These are phyloP conservation scores for Aselliscus stoliczkanus DNA, from an alignment of 2,797 vertebrate genomes.

Conservation along the genomic window DNA sequence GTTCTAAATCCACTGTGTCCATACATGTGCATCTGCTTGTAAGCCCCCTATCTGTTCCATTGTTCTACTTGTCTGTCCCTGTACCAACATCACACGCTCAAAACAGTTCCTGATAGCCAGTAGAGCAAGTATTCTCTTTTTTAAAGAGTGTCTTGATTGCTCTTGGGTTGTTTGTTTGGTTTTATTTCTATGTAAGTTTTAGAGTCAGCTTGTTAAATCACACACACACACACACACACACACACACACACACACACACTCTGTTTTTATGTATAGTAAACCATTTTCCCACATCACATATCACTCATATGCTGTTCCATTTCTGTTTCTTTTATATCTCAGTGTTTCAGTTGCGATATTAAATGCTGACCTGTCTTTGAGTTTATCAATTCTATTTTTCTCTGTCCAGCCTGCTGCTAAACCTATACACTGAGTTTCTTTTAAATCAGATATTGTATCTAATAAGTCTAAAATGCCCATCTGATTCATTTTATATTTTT, in stretches of 20 bases:
- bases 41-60: rapidly evolving
- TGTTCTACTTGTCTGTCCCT: not conserved
- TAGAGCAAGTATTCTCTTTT: not conserved
- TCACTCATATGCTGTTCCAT: not conserved
- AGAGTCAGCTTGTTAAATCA: not conserved
- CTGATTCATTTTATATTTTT: not conserved
- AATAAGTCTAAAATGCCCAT: not conserved
- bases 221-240: rapidly evolving
- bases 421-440: not conserved
- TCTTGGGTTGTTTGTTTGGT: not conserved
- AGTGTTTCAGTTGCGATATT: not conserved
- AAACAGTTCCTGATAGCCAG: not conserved
- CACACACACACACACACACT: too few species aligned
- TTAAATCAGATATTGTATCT: not conserved
- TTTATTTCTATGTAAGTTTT: not conserved
- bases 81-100: too few species aligned
- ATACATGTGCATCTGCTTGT: not conserved
- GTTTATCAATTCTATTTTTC: not conserved
- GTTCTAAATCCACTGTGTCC: not conserved
- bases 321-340: not conserved
- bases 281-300: rapidly evolving
- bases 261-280: not conserved
- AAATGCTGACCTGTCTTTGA: not conserved
- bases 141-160: not conserved
- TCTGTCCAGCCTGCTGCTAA: not conserved